phyloP scores from a whole-genome alignment of 2,113 vertebrate genomes.

The Dasyprocta punctata region DNA sequence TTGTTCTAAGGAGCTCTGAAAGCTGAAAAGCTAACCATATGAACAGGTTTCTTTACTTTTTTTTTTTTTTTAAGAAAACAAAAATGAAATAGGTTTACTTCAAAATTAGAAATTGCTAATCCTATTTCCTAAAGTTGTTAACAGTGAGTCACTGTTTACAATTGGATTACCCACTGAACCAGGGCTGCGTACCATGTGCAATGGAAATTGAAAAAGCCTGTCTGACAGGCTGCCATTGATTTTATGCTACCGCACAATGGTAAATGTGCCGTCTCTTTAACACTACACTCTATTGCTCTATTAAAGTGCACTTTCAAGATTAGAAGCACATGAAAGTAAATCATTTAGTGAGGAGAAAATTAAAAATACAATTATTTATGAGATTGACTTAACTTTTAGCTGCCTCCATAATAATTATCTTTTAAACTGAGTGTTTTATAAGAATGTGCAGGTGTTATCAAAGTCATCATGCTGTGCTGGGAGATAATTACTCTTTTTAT shows the following conservation, averaged over 20 bases:
- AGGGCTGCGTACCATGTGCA: background rate
- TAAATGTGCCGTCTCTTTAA: slow-evolving; percentile 32
- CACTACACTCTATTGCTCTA: background rate
- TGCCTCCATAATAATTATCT: slow-evolving; percentile 9
- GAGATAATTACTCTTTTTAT: slow-evolving; percentile 36
- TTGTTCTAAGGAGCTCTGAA: no score
- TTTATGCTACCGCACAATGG: slow-evolving; percentile 63
- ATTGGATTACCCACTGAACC: slow-evolving; percentile 73
- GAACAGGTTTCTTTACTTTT: no score
- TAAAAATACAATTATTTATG: slow-evolving; percentile 65
- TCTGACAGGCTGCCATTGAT: slow-evolving; percentile 70
- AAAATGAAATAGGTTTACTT: slow-evolving; percentile 80
- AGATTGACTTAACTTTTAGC: slow-evolving; percentile 50
- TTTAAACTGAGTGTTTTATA: slow-evolving; percentile 41
- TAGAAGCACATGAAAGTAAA: slow-evolving; percentile 47
- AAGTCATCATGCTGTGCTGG: background rate
- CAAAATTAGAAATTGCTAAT: slow-evolving; percentile 82
- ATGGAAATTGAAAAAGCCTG: slow-evolving; percentile 66
- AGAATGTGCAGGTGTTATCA: slow-evolving; percentile 49
- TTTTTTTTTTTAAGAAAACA: slow-evolving; percentile 73
- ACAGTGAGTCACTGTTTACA: slow-evolving; percentile 79
- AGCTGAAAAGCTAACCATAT: no score
- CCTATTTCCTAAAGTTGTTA: slow-evolving; percentile 79
- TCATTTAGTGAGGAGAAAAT: slow-evolving; percentile 60
- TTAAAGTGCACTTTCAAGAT: slow-evolving; percentile 48